Evolutionary conservation across 1,140 invertebrate species (phyloP), one percentile per base, ranked within the genome.

Genomic region (Procambarus clarkii): DNA sequence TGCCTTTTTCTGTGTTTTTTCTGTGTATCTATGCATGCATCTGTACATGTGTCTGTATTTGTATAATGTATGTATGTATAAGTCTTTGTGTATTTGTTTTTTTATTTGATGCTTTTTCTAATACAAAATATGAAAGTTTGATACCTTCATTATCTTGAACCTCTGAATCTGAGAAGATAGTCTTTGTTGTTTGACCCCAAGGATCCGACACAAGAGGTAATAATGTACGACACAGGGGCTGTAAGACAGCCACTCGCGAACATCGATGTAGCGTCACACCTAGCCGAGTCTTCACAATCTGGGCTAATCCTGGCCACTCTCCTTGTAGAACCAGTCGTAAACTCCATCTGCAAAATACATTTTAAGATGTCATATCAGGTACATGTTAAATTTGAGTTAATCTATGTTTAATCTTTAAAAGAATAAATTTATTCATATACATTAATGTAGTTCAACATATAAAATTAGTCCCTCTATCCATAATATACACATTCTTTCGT

Each of bases 281-380:
- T 93, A 96, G 94, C 94, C 95, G 95, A 91, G 95, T 95, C 93
- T 95, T 95, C 76, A 94, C 94, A 90, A 95, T 95, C 83, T 94
- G 94, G 92, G 94, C 93, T 91, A 95, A 94, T 92, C 95, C 95
- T 50, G 95, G 94, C 95, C 95, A 96, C 93, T 95, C 95, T 93
- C 95, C 95, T 92, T 95, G 95, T 93, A 96, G 94, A 94, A 96
- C 94, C 93, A 96, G 90, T 93, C 94, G 94, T 93, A 96, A 94
- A 13, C 95, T 96, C 93, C 95, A 95, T 93, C 95, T 95, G 93
- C 54, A 88, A 91, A 84, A 82, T 24, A 69, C 79, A 60, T n/a
- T 86, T 45, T 60, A 18, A 71, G 46, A 13, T 21, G 8, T 44
- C n/a, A 24, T n/a, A 18, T 64, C 34, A 34, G 34, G 34, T 34